Conservation (phyloP, 2,888 invertebrate genomes). For the Thyatira batis region DNA sequence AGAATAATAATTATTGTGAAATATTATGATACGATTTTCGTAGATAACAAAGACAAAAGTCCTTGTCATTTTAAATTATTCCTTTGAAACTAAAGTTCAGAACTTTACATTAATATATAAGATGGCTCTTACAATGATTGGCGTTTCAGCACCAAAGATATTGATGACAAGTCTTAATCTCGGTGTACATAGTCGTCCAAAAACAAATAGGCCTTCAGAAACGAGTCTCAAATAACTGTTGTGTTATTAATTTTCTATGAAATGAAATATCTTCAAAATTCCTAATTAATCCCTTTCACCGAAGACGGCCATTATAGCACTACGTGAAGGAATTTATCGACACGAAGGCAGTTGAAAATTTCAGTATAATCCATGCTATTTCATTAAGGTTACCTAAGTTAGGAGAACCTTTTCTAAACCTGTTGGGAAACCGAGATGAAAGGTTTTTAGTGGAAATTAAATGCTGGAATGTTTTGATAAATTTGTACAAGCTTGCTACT, state of each 20-base stretch:
- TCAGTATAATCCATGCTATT: constrained; percentile 3
- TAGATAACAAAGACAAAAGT: background rate
- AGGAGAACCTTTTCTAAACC: background rate
- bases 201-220: background rate
- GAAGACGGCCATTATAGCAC: constrained; percentile 2
- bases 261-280: background rate
- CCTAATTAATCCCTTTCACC: constrained; percentile 23
- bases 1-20: no score
- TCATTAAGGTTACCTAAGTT: constrained; percentile 4
- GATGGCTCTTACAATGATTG: background rate
- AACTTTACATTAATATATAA: background rate
- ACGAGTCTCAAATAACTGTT: background rate
- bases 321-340: constrained; percentile 8
- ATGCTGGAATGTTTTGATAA: no score
- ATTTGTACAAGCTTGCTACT: no score
- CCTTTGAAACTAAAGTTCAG: background rate
- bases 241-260: background rate
- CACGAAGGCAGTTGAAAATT: constrained; percentile 5
- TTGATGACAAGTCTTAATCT: background rate
- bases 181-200: background rate
- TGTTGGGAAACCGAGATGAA: background rate
- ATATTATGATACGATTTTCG: background rate
- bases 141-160: background rate
- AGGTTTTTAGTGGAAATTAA: background rate
- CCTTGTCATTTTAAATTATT: background rate